Evolutionary conservation across 1,140 invertebrate genomes (phyloP), one percentile per base, ranked within the genome.

Genomic region (Homalodisca vitripennis): DNA sequence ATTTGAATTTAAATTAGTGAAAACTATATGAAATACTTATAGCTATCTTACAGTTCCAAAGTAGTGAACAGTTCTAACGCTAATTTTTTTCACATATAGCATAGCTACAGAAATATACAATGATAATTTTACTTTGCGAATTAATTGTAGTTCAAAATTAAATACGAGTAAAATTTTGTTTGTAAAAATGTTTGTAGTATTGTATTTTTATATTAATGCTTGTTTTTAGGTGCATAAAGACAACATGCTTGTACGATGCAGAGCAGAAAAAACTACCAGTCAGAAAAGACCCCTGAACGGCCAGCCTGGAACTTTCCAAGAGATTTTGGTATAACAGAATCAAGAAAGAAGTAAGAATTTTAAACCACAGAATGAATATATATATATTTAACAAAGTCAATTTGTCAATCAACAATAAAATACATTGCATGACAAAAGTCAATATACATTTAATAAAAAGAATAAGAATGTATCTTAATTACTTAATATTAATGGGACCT

Each of bases 161-260:
- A n/a, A n/a, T n/a, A n/a, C n/a, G n/a, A n/a, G n/a, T n/a, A n/a
- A n/a, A n/a, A n/a, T n/a, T n/a, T n/a, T n/a, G n/a, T n/a, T n/a
- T n/a, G n/a, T n/a, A n/a, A n/a, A n/a, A n/a, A n/a, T n/a, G n/a
- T n/a, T n/a, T n/a, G n/a, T n/a, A 41, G 17, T 41, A 10, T 41
- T 17, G 6, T 6, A 10, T 41, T 41, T 41, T 6, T 30, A 1
- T 10, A 41, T 53, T 69, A 32, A 22, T 29, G 3, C 17, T 20
- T n/a, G 10, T 67, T 72, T 70, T 20, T 31, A 84, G 84, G 75
- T 84, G 85, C 13, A 87, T 94, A 66, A 78, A 87, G 70, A 85
- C 85, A 66, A 86, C 92, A 1, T 87, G 89, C 76, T 79, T 93
- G 57, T 92, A 90, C 82, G 92, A 95, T 81, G 86, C 89, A 34